Conservation (phyloP, 2,797 vertebrate species). For the Pteronotus mesoamericanus region DNA sequence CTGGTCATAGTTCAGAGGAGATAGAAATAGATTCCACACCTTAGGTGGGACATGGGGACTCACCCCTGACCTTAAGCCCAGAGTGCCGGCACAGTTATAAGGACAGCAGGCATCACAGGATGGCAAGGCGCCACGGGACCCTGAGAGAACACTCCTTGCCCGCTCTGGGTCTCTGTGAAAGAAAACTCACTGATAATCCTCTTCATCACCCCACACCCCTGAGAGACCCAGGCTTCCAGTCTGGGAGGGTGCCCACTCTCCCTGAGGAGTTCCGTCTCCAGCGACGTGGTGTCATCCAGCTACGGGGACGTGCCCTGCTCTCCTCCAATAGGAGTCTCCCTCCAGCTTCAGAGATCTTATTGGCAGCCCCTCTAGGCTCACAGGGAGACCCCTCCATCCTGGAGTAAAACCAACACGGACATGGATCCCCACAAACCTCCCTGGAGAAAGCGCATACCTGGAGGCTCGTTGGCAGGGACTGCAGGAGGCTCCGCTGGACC, state of each 20-base stretch:
- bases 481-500: constrained; percentile 32
- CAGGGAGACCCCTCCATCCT: background rate
- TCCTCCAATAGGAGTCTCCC: background rate
- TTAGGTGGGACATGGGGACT: background rate
- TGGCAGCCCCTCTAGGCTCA: background rate
- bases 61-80: background rate
- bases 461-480: background rate
- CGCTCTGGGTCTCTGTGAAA: background rate
- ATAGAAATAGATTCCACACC: background rate
- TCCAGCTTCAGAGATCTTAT: background rate
- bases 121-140: background rate
- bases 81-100: fast-evolving
- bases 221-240: background rate
- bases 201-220: background rate
- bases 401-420: background rate
- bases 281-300: fast-evolving
- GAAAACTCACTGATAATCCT: background rate
- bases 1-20: background rate
- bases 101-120: fast-evolving
- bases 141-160: fast-evolving
- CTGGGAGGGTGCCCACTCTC: background rate
- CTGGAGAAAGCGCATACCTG: background rate
- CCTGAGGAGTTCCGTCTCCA: background rate
- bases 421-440: background rate
- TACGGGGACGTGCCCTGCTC: fast-evolving